Conservation (phyloP, 2,797 vertebrate species). For the Gallirallus australis region DNA sequence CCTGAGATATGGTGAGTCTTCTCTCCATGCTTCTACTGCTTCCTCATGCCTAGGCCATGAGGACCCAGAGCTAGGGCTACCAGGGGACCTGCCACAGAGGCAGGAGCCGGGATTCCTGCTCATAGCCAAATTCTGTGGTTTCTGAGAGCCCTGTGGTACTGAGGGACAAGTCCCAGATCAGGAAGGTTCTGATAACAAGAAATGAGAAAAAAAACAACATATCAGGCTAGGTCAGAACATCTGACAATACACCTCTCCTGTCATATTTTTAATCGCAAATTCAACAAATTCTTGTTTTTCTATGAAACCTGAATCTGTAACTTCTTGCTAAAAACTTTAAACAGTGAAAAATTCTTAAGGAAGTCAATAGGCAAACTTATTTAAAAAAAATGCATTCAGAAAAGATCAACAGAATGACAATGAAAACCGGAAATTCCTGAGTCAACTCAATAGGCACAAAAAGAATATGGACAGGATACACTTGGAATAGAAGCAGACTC, state of each 20-base stretch:
- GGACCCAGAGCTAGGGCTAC: not conserved
- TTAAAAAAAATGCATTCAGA: not conserved
- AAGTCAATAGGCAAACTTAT: not conserved
- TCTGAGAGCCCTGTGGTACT: not conserved
- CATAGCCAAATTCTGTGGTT: not conserved
- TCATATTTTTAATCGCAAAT: not conserved
- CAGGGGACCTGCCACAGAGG: not conserved
- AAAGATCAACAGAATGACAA: not conserved
- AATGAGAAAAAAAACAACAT: not conserved
- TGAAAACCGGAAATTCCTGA: not conserved
- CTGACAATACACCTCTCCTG: not conserved
- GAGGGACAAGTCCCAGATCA: not conserved
- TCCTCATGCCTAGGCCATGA: rapidly evolving
- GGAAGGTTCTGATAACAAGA: not conserved
- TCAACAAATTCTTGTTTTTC: not conserved
- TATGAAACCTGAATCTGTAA: not conserved
- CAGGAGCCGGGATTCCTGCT: not conserved
- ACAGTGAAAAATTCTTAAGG: not conserved
- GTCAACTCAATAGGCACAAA: not conserved
- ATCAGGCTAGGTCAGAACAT: not conserved
- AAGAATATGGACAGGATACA: not conserved
- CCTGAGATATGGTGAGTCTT: no score
- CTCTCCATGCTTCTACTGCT: not conserved
- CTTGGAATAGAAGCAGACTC: not conserved
- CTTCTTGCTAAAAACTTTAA: not conserved